Evolutionary conservation across 2,113 vertebrate species (phyloP), one percentile per base, ranked within the genome.

Genomic region (Entelurus aequoreus): DNA sequence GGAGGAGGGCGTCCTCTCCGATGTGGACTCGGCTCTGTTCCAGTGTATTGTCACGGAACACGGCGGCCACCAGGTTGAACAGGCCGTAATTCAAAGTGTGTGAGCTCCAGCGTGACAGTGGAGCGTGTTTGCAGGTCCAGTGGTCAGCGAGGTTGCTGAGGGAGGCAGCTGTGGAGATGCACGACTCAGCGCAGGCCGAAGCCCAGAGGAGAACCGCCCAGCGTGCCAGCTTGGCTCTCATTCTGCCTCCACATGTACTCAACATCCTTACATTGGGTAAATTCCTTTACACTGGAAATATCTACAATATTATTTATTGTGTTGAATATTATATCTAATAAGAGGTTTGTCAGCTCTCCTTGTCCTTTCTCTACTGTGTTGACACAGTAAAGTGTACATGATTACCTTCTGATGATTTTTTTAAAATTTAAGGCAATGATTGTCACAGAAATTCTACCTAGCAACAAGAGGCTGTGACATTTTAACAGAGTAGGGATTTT

Each of bases 31-130:
- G 6, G 69, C 90, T 2, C 56, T 91, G 12, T 80, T 69, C 57
- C 79, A 71, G 9, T 71, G 62, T 51, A 47, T 88, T 28, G 65
- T 63, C 51, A 62, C 72, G 35, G 88, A 87, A 14, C 66, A 72
- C 28, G 78, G 88, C 62, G 65, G 69, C 16, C 74, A 72, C 62
- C 76, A 91, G 90, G 93, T 93, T 93, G 58, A 78, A 76, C 42
- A 60, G 15, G 38, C 14, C 8, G 4, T 16, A n/a, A 7, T 56
- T 56, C 8, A 12, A 19, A 9, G 37, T 11, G 37, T 8, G 10
- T n/a, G 11, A 54, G 52, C 1, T 14, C 9, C 42, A 4, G 42
- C 42, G 42, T 46, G 10, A 46, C 42, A 1, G 10, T 46, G 42
- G 12, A 46, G 10, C 11, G 42, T 46, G 42, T 46, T 46, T 66